Evolutionary conservation across 2,888 invertebrate species (phyloP).

Genomic region (Calephelis perditalis): DNA sequence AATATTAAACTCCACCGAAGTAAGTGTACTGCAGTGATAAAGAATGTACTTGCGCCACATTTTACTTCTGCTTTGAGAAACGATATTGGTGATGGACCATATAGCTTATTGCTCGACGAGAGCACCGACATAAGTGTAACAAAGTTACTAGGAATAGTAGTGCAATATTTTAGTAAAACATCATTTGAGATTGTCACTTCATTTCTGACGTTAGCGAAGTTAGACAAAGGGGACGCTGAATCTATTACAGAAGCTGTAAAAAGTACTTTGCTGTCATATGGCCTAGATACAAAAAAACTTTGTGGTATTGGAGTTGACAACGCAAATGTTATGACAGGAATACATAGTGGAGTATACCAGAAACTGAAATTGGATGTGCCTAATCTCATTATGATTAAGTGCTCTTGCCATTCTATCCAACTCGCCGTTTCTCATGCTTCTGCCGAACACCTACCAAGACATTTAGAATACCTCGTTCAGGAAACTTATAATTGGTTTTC

Average conservation of each 20-base stretch:
- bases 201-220: neutral
- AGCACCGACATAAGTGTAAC: conserved; percentile 5
- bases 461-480: conserved; percentile 1
- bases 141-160: neutral
- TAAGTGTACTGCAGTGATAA: conserved; percentile 1
- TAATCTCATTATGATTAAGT: conserved; percentile 6
- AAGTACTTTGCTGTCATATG: conserved; percentile 2
- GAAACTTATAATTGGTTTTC: conserved; percentile 5
- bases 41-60: conserved; percentile 3
- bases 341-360: conserved; percentile 1
- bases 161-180: conserved; percentile 5
- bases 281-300: neutral
- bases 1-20: conserved; percentile 1
- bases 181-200: neutral
- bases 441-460: conserved; percentile 3
- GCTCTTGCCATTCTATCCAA: conserved; percentile 2
- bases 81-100: conserved; percentile 5
- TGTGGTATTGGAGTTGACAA: conserved; percentile 2
- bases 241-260: conserved; percentile 6
- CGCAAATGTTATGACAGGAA: conserved; percentile 6
- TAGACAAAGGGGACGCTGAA: neutral
- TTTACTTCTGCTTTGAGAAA: neutral
- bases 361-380: conserved; percentile 3
- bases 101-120: neutral
- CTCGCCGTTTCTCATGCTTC: conserved; percentile 5